phyloP scores from a whole-genome alignment of 2,113 vertebrate genomes.

The Porphyrio hochstetteri region DNA sequence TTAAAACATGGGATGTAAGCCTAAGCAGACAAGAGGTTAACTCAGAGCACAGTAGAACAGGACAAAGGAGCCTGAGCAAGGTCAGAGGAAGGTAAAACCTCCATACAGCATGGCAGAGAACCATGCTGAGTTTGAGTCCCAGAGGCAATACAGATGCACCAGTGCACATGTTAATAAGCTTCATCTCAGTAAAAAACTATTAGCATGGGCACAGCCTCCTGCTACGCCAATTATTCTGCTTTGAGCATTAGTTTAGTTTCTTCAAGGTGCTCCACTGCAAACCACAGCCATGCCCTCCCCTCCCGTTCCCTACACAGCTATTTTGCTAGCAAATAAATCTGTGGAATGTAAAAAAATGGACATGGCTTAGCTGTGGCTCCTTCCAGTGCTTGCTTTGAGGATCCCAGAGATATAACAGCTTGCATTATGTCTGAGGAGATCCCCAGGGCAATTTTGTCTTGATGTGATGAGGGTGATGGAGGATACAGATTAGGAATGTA shows the following conservation, averaged over 20 bases:
- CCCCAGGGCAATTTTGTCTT: not conserved
- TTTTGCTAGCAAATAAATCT: not conserved
- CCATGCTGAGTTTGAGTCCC: conserved; percentile 53
- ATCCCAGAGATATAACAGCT: not conserved
- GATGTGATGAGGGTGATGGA: accelerated
- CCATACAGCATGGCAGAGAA: not conserved
- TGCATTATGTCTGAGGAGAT: not conserved
- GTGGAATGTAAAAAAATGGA: not conserved
- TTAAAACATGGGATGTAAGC: not conserved
- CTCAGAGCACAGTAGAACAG: conserved; percentile 15
- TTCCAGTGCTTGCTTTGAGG: not conserved
- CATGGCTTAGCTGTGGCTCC: not conserved
- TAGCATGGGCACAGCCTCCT: conserved; percentile 47
- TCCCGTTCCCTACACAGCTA: not conserved
- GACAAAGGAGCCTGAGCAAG: conserved; percentile 62
- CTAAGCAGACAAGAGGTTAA: conserved; percentile 44
- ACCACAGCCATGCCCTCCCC: not conserved
- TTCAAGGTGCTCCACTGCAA: conserved; percentile 19
- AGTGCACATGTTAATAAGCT: conserved; percentile 70
- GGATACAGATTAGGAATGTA: not conserved
- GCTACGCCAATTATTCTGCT: conserved; percentile 56
- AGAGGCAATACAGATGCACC: conserved; percentile 69
- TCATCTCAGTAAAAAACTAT: conserved; percentile 67
- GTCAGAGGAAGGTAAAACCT: conserved; percentile 69
- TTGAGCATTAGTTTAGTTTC: not conserved